phyloP scores from a whole-genome alignment of 2,888 invertebrate species.

The Drosophila setosimentum region DNA sequence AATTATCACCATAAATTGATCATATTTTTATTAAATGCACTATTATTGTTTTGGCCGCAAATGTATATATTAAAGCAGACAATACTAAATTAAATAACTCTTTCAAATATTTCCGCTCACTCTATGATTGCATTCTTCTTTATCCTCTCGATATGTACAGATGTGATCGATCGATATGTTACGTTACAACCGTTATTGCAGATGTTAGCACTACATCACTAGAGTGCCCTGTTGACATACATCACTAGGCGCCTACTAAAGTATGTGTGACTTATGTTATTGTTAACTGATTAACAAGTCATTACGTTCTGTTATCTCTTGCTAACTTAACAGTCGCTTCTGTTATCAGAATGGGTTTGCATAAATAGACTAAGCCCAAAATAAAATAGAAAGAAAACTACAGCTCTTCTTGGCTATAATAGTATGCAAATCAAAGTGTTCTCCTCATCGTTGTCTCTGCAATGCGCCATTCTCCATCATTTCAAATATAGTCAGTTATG shows the following conservation, averaged over 20 bases:
- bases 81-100: background rate
- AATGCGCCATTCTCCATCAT: slow-evolving; percentile 58
- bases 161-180: too few species aligned
- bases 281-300: slow-evolving; percentile 44
- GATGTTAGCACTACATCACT: too few species aligned
- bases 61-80: background rate
- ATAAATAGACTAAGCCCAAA: slow-evolving; percentile 44
- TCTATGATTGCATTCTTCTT: background rate
- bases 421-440: slow-evolving; percentile 63
- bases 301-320: slow-evolving; percentile 18
- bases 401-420: slow-evolving; percentile 37
- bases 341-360: slow-evolving; percentile 34
- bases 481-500: slow-evolving; percentile 57
- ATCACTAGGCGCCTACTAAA: background rate
- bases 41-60: background rate
- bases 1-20: background rate
- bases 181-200: too few species aligned
- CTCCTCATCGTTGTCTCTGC: slow-evolving; percentile 41
- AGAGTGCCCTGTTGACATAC: too few species aligned
- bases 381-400: slow-evolving; percentile 4
- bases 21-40: background rate
- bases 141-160: background rate
- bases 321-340: slow-evolving; percentile 11
- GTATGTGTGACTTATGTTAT: slow-evolving; percentile 7
- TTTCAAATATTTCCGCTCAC: background rate